Evolutionary conservation across 2,797 vertebrate species (phyloP), one percentile per base, ranked within the genome.

Genomic region (Myripristis jacobus): DNA sequence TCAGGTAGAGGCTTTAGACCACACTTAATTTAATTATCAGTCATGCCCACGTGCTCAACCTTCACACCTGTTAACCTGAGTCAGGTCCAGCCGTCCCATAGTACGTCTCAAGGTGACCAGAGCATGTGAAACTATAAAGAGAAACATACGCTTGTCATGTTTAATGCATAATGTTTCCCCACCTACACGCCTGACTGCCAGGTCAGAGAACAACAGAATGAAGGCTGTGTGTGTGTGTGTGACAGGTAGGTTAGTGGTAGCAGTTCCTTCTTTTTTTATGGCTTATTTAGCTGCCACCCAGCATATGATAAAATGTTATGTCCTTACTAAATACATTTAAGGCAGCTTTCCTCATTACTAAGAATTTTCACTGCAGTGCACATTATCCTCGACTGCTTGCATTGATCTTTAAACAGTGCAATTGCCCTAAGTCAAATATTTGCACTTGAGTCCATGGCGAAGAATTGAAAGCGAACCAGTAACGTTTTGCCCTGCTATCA

Each of bases 121-220:
- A 84, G 88, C 1, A 75, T 90, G 90, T 92, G 69, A 90, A 86
- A 84, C 71, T 73, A 82, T 75, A 88, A 90, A 58, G 3, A 63
- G 81, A 91, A 79, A 67, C 80, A 6, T 29, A 77, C 70, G 87
- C 66, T 72, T 43, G 2, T 41, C 66, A 80, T 93, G 61, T 86
- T 88, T 92, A 82, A 89, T 89, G 73, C 75, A 92, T 83, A 78
- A 78, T 61, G 68, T 81, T 85, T 80, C 58, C 72, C 53, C 69
- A 62, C 41, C 38, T 82, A 59, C 54, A 48, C 70, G 60, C 68
- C 52, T 57, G 18, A 68, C 67, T 66, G 71, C 15, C 24, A 25
- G 73, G 70, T 79, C 73, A 34, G 24, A 19, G 52, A 22, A 62
- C 16, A 18, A 16, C 38, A 48, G 43, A 53, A 4, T 53, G 51